Conservation (phyloP, 2,113 vertebrate genomes). For the Labeo catla region DNA sequence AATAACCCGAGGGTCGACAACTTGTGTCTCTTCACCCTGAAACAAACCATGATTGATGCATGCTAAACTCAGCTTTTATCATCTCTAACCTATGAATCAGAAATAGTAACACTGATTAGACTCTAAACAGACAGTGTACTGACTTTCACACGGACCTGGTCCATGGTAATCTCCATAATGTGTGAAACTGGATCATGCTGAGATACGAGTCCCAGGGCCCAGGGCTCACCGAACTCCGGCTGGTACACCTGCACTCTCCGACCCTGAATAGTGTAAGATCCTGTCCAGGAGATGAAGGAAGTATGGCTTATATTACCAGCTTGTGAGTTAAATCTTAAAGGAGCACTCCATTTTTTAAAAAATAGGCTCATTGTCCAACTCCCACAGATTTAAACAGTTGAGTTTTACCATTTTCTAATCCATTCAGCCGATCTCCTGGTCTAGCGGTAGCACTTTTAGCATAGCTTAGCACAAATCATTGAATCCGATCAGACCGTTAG, state of each 20-base stretch:
- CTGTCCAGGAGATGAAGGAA: slow-evolving; percentile 65
- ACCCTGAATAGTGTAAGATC: slow-evolving; percentile 92
- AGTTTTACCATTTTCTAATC: no score
- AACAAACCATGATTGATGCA: background rate
- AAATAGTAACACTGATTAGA: background rate
- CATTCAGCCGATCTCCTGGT: no score
- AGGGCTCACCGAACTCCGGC: slow-evolving; percentile 90
- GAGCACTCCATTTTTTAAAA: no score
- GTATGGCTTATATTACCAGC: background rate
- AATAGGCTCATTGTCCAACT: no score
- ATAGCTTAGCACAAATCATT: no score
- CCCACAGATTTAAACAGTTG: no score
- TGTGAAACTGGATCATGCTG: slow-evolving; percentile 90
- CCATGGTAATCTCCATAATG: slow-evolving; percentile 93
- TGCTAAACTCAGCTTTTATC: background rate
- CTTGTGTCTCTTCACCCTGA: slow-evolving; percentile 88
- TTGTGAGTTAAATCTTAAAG: no score
- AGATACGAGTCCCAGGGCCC: slow-evolving; percentile 88
- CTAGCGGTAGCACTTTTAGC: no score
- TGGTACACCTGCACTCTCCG: slow-evolving; percentile 94
- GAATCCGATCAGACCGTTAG: no score
- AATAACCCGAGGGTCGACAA: slow-evolving; percentile 92
- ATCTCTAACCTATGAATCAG: background rate
- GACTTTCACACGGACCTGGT: slow-evolving; percentile 77
- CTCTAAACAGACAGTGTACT: slow-evolving; percentile 2